Evolutionary conservation across 2,888 invertebrate species (phyloP).

Genomic region (Lysandra bellargus): DNA sequence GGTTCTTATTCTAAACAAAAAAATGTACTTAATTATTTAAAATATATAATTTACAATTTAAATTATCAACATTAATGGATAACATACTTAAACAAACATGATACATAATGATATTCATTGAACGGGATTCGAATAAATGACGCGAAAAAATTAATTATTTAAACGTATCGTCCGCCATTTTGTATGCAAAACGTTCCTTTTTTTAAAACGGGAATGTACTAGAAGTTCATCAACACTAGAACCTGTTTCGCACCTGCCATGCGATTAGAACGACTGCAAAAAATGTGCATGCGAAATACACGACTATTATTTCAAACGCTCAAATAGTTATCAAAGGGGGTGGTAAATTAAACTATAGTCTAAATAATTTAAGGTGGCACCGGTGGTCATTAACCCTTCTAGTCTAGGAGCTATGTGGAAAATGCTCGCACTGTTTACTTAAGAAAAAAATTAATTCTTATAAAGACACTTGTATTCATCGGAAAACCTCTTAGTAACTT

Average conservation of each 20-base stretch:
- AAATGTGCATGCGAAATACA: constrained; percentile 29
- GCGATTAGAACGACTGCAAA: constrained; percentile 25
- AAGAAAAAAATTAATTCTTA: no score
- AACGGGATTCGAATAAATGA: constrained; percentile 22
- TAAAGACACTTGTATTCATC: no score
- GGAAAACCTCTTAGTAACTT: no score
- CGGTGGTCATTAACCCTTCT: no score
- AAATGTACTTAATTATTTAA: not conserved
- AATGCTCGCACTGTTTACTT: no score
- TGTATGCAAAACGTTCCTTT: constrained; percentile 28
- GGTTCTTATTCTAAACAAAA: not conserved
- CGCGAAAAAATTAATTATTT: constrained; percentile 22
- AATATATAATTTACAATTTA: not conserved
- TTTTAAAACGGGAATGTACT: constrained; percentile 21
- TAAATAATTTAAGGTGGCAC: no score
- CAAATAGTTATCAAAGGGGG: not conserved
- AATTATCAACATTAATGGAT: not conserved
- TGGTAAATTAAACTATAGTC: not conserved
- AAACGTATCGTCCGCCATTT: constrained; percentile 29
- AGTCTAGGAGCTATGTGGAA: no score
- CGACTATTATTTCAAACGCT: constrained; percentile 7
- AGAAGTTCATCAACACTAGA: constrained; percentile 28
- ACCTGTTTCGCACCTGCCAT: constrained; percentile 28
- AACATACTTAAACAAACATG: not conserved
- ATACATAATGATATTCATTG: not conserved